A percentile compares a stretch with the other conserved stretches of the same genome.
Conservation (phyloP, 1,140 invertebrate genomes). For the Papilio machaon region DNA sequence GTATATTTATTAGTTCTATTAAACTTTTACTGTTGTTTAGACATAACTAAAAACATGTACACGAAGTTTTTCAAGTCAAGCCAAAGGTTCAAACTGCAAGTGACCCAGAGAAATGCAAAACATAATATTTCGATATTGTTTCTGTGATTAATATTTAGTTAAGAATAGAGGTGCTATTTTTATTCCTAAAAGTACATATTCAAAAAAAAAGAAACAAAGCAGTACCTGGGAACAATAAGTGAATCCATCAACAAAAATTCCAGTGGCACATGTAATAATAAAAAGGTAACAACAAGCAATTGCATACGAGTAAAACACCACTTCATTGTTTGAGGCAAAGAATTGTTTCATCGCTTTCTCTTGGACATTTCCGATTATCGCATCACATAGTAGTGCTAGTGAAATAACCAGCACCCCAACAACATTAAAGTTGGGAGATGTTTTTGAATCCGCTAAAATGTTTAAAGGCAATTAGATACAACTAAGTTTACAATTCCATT, state of each 20-base stretch:
- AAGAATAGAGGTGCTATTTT: too few species aligned
- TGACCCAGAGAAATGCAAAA: too few species aligned
- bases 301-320: constrained; percentile 96
- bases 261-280: constrained; percentile 87
- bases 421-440: constrained; percentile 94
- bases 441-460: constrained; percentile 92
- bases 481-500: not conserved
- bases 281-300: constrained; percentile 94
- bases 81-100: too few species aligned
- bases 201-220: not conserved
- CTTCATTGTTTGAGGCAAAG: constrained; percentile 93
- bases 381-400: constrained; percentile 94
- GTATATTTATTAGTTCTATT: too few species aligned
- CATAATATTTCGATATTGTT: too few species aligned
- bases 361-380: constrained; percentile 97
- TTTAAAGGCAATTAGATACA: constrained; percentile 38
- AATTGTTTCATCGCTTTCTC: constrained; percentile 95
- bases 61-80: too few species aligned
- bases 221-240: constrained; percentile 89
- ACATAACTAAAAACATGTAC: too few species aligned
- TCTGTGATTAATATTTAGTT: too few species aligned
- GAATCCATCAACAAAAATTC: constrained; percentile 89
- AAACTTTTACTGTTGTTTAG: too few species aligned
- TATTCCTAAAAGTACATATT: not conserved
- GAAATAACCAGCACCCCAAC: constrained; percentile 94